These are phyloP conservation scores for Microctonus aethiopoides DNA, from an alignment of 2,888 invertebrate species.

Conservation along the genomic window DNA sequence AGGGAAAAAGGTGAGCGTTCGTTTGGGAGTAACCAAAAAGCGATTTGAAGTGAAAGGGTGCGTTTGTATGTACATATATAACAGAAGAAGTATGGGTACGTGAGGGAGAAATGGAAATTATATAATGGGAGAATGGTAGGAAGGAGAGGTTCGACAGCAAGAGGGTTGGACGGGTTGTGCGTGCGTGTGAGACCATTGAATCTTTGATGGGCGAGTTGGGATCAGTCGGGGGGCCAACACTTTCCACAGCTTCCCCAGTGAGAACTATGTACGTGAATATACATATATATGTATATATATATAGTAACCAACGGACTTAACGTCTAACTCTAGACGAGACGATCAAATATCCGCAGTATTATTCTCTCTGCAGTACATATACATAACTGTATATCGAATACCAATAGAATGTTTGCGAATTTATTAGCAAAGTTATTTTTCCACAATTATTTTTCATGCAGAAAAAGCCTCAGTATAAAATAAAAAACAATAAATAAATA, in stretches of 20 bases:
- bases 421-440: neutral
- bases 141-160: slow-evolving; percentile 18
- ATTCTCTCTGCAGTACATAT: slow-evolving; percentile 37
- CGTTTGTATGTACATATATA: neutral
- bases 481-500: neutral
- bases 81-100: slow-evolving; percentile 13
- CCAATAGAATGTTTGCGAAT: neutral
- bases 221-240: slow-evolving; percentile 44
- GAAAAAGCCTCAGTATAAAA: neutral
- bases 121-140: slow-evolving; percentile 32
- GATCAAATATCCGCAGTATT: slow-evolving; percentile 42
- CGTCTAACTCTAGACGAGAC: slow-evolving; percentile 42
- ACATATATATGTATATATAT: slow-evolving; percentile 25
- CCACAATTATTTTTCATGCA: neutral
- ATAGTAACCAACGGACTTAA: slow-evolving; percentile 38
- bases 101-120: neutral
- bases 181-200: slow-evolving; percentile 61
- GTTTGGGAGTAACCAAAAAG: slow-evolving; percentile 24
- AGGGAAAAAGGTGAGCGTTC: slow-evolving; percentile 21
- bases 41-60: slow-evolving; percentile 12
- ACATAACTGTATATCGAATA: slow-evolving; percentile 2
- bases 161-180: slow-evolving; percentile 20
- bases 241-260: slow-evolving; percentile 41
- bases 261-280: slow-evolving; percentile 20
- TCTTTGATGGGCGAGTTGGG: slow-evolving; percentile 60